These are phyloP conservation scores for Scaptodrosophila lebanonensis DNA, from an alignment of 1,140 invertebrate species.

Conservation along the genomic window DNA sequence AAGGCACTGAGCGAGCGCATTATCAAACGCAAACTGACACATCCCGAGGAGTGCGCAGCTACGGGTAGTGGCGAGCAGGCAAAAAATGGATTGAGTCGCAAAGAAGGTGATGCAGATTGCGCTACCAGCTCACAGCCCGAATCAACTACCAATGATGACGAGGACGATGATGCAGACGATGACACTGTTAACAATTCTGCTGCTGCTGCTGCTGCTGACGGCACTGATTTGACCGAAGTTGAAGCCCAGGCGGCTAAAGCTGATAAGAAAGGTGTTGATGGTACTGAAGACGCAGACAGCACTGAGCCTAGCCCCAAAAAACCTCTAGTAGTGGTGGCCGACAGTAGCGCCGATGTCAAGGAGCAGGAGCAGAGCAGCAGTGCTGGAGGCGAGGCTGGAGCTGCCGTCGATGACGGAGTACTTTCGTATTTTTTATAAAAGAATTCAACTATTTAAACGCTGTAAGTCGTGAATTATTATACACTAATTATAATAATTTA, in stretches of 20 bases:
- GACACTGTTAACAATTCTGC: background rate
- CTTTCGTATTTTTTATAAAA: constrained; percentile 41
- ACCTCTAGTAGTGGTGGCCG: constrained; percentile 41
- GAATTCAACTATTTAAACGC: constrained; percentile 44
- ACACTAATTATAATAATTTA: constrained; percentile 74
- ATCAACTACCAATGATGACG: constrained; percentile 56
- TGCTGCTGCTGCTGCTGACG: constrained; percentile 36
- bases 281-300: constrained; percentile 52
- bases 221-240: too few relatives aligned
- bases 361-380: constrained; percentile 5
- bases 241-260: constrained; percentile 14
- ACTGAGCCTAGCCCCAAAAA: constrained; percentile 72
- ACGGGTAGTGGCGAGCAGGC: too few relatives aligned
- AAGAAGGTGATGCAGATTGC: constrained; percentile 27
- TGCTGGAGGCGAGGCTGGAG: constrained; percentile 32
- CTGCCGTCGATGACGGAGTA: constrained; percentile 30
- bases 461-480: constrained; percentile 60
- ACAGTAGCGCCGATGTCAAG: constrained; percentile 47
- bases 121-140: constrained; percentile 46
- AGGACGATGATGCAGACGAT: constrained; percentile 44
- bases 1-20: constrained; percentile 84
- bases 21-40: constrained; percentile 77
- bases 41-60: constrained; percentile 60
- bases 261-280: constrained; percentile 3
- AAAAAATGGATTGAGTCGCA: constrained; percentile 57